Percentiles rank a stretch among this genome's conserved stretches.
Conservation (phyloP, 2,797 vertebrate species). For the Gila robusta region DNA sequence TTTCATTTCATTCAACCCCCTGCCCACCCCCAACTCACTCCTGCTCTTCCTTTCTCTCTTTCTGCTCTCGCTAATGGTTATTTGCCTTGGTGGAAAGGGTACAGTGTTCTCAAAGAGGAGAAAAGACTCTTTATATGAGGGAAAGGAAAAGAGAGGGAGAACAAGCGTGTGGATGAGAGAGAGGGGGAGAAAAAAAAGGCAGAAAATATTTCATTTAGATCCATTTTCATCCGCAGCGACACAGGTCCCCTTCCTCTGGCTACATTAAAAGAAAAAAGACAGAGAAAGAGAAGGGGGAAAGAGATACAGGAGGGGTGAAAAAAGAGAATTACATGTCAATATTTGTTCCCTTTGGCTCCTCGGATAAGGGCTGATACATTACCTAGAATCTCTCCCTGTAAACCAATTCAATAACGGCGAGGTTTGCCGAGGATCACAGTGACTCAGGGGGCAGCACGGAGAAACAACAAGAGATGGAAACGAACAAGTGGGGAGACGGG, state of each 20-base stretch:
- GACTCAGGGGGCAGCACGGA: conserved; percentile 70
- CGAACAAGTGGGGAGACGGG: conserved; percentile 62
- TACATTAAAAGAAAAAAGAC: conserved; percentile 72
- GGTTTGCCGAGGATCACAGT: conserved; percentile 75
- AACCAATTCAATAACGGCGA: conserved; percentile 77
- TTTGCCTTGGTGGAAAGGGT: conserved; percentile 86
- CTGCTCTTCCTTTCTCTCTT: conserved; percentile 62
- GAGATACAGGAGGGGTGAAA: conserved; percentile 51
- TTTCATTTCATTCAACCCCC: conserved; percentile 74
- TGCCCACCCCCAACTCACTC: conserved; percentile 59
- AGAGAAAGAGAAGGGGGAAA: conserved; percentile 33
- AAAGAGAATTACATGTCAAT: conserved; percentile 82
- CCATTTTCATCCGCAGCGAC: conserved; percentile 78
- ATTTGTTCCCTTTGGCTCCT: conserved; percentile 81
- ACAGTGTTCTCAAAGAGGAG: conserved; percentile 80
- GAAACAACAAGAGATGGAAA: conserved; percentile 67
- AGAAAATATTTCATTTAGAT: conserved; percentile 79
- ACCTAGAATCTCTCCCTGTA: conserved; percentile 71
- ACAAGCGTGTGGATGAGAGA: conserved; percentile 41
- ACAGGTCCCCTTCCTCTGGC: conserved; percentile 72
- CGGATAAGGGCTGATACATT: conserved; percentile 82
- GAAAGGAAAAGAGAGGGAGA: conserved; percentile 32
- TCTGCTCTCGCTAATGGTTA: conserved; percentile 80
- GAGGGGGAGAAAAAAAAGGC: conserved; percentile 22
- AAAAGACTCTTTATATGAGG: conserved; percentile 64